A percentile compares a stretch with the other conserved stretches of the same genome.
Conservation (phyloP, 2,113 vertebrate species). For the Megalops atlanticus region DNA sequence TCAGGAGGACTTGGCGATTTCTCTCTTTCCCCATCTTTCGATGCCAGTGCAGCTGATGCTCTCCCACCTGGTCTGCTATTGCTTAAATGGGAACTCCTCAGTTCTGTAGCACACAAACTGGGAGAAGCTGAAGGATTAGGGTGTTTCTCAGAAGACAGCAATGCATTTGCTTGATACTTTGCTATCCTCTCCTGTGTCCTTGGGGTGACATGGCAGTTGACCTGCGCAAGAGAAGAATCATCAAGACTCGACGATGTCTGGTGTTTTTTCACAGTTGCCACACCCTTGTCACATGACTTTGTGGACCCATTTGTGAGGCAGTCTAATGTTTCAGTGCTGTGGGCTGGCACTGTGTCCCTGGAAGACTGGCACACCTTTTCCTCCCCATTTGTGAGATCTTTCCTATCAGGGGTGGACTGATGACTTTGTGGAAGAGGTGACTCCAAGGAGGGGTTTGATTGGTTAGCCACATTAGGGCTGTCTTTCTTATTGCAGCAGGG, state of each 20-base stretch:
- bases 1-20: conserved; percentile 40
- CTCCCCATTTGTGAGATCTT: conserved; percentile 4
- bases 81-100: conserved; percentile 58
- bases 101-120: conserved; percentile 45
- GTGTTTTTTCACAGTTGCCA: conserved; percentile 26
- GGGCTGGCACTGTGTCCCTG: conserved; percentile 28
- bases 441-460: conserved; percentile 11
- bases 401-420: conserved; percentile 19
- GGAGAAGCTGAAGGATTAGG: conserved; percentile 30
- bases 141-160: conserved; percentile 16
- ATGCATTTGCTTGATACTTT: conserved; percentile 31
- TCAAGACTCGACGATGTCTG: conserved; percentile 24
- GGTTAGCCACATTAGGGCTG: background rate
- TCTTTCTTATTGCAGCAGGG: conserved; percentile 14
- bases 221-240: conserved; percentile 26
- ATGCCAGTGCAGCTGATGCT: conserved; percentile 24
- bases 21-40: conserved; percentile 66
- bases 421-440: conserved; percentile 2
- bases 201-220: conserved; percentile 16
- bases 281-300: conserved; percentile 34
- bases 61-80: conserved; percentile 37
- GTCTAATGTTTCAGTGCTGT: conserved; percentile 1
- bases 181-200: conserved; percentile 38
- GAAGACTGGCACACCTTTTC: conserved; percentile 30
- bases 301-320: background rate